Evolutionary conservation across 92 coral and sea anemone genomes (phyloP).

Genomic region (Palythoa grandiflora): DNA sequence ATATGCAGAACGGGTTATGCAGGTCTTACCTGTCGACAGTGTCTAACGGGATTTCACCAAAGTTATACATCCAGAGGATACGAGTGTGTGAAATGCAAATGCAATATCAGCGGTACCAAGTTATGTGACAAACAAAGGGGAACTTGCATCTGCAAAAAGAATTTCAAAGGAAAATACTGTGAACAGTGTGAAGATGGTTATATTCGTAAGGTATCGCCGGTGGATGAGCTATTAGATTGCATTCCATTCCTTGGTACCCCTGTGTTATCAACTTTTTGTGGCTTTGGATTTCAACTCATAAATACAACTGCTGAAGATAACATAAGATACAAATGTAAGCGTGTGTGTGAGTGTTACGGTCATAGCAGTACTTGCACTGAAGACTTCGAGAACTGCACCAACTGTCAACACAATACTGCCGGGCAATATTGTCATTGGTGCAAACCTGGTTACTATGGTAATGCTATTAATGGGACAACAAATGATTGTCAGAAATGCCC

Average conservation of each 20-base stretch:
- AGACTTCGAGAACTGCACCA: constrained; percentile 50
- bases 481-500: constrained; percentile 39
- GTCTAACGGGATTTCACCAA: constrained; percentile 56
- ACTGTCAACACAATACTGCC: constrained; percentile 44
- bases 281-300: constrained; percentile 27
- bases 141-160: constrained; percentile 32
- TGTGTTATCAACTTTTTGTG: constrained; percentile 42
- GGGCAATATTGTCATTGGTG: constrained; percentile 64
- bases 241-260: constrained; percentile 43
- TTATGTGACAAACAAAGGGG: constrained; percentile 35
- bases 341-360: constrained; percentile 33
- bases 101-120: constrained; percentile 7
- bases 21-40: constrained; percentile 52
- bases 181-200: constrained; percentile 19
- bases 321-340: neutral
- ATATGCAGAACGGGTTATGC: constrained; percentile 54
- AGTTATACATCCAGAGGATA: neutral
- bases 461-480: constrained; percentile 51
- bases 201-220: constrained; percentile 9
- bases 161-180: constrained; percentile 4
- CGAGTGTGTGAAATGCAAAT: constrained; percentile 33
- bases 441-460: constrained; percentile 64
- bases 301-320: neutral
- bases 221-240: constrained; percentile 19
- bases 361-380: constrained; percentile 52